These are phyloP conservation scores for Florisuga fusca DNA, from an alignment of 2,797 vertebrate species.

Conservation along the genomic window DNA sequence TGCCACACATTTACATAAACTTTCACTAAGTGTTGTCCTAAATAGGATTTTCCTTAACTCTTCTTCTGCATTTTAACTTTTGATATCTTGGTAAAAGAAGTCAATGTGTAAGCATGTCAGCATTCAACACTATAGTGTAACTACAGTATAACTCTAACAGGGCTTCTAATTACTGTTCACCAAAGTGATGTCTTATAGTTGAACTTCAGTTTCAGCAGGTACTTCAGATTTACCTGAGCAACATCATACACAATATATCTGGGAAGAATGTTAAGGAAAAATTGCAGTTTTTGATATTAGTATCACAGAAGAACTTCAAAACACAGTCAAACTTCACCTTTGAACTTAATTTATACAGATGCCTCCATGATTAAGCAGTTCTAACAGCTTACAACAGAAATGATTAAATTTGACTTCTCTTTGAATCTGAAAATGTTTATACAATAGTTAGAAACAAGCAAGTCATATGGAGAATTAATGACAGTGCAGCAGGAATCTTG, in stretches of 20 bases:
- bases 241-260: constrained; percentile 98
- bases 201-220: constrained; percentile 96
- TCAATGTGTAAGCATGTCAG: constrained; percentile 5
- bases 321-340: neutral
- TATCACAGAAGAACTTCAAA: neutral
- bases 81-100: constrained; percentile 39
- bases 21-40: constrained; percentile 53
- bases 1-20: constrained; percentile 48
- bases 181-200: constrained; percentile 96
- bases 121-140: constrained; percentile 33
- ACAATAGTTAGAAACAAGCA: neutral
- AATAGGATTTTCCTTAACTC: constrained; percentile 60
- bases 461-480: neutral
- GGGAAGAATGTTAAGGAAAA: constrained; percentile 83
- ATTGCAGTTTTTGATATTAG: neutral
- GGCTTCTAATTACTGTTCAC: constrained; percentile 81
- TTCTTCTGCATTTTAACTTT: constrained; percentile 32
- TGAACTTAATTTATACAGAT: neutral
- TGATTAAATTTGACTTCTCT: neutral
- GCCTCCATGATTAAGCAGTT: neutral
- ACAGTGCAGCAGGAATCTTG: neutral
- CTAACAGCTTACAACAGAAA: neutral
- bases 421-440: neutral
- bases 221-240: constrained; percentile 95
- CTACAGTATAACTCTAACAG: constrained; percentile 31